These are phyloP conservation scores for Herpetotheres cachinnans DNA, from an alignment of 2,113 vertebrate genomes.

Conservation along the genomic window DNA sequence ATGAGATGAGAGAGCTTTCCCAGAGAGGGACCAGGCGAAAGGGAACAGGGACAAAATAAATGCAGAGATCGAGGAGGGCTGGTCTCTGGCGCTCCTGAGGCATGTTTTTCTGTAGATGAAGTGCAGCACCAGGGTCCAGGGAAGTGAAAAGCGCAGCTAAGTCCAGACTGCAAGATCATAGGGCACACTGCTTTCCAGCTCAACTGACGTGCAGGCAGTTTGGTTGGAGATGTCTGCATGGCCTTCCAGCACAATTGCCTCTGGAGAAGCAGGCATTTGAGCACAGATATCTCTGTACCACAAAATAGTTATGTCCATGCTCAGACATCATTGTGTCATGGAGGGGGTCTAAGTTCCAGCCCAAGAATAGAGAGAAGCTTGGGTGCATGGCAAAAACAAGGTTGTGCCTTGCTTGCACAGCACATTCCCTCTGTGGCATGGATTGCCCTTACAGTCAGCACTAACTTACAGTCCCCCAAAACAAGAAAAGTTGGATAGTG, in stretches of 20 bases:
- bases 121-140: background rate
- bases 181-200: background rate
- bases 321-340: background rate
- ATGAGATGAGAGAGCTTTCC: background rate
- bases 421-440: background rate
- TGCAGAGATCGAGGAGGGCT: background rate
- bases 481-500: background rate
- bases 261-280: background rate
- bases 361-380: background rate
- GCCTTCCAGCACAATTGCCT: background rate
- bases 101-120: background rate
- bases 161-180: background rate
- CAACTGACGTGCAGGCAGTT: background rate
- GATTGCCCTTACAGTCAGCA: background rate
- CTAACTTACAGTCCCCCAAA: background rate
- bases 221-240: background rate
- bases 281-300: background rate
- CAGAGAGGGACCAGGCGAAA: background rate
- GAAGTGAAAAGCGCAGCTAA: background rate
- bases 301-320: background rate
- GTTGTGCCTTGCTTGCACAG: background rate
- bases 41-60: background rate
- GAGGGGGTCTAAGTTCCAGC: background rate
- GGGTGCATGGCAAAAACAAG: background rate
- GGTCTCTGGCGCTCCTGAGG: background rate